Base-by-base conservation (phyloP, 2,888 invertebrate species). In the Meloe dianella region DNA sequence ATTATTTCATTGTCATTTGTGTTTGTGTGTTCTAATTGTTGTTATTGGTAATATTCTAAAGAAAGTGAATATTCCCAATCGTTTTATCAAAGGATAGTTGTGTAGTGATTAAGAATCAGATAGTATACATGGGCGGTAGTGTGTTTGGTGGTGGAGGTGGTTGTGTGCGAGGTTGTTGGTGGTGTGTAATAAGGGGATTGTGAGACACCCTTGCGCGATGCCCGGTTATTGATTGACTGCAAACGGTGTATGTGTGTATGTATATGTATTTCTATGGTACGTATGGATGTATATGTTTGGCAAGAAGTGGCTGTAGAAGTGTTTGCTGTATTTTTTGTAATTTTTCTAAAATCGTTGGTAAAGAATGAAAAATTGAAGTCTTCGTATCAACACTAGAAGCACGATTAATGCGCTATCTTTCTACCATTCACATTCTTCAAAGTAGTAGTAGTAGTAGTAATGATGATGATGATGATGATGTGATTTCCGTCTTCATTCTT, bases 191-290 rank as follows among this genome's bases (percentile, higher is more conserved):
- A 61, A 58, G 64, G 64, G 69, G 63, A 20, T 20, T 65, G 65
- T 61, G 65, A 65, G 67, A 67, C 64, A 69, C 67, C 64, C 66
- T 69, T 69, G 69, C 69, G 69, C 69, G 69, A 69, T 69, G 63
- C 66, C 66, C 69, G 64, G 64, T 64, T 69, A 69, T 69, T 69
- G 69, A 69, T 69, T 69, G 69, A 69, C 69, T 67, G 69, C 59
- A 61, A 61, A 60, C 65, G 63, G 67, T 65, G 65, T 63, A 10
- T 58, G 20, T 22, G n/a, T 58, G 17, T 35, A 8, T 58, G 58
- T 30, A 30, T 56, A 29, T 57, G 57, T 27, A 17, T 57, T 6
- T 56, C 8, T 56, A 27, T 58, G 12, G 9, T 47, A 20, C 10
- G 7, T 41, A 17, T n/a, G 41, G 4, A 7, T 0, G 10, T 35